These are phyloP conservation scores for Solenopsis fugax DNA, from an alignment of 1,140 invertebrate genomes.

Conservation along the genomic window DNA sequence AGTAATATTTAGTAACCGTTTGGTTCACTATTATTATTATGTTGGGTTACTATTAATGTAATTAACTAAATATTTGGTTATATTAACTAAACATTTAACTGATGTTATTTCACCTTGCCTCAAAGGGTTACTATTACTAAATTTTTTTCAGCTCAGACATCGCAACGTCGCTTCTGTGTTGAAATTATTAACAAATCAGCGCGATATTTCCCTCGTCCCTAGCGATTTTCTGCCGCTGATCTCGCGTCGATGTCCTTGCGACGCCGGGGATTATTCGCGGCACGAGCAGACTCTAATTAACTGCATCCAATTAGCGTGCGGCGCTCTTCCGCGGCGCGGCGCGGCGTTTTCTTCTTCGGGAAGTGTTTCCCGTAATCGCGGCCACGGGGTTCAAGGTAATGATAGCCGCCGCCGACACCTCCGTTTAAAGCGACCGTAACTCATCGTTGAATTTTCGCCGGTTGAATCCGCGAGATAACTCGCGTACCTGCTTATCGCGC, in stretches of 20 bases:
- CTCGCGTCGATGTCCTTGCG: constrained; percentile 30
- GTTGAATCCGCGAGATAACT: constrained; percentile 45
- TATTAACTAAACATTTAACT: too few relatives aligned
- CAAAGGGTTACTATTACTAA: too few relatives aligned
- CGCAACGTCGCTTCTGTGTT: neutral
- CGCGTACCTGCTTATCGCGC: constrained; percentile 26
- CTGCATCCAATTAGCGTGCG: constrained; percentile 68
- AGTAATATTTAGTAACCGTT: too few relatives aligned
- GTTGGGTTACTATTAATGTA: too few relatives aligned
- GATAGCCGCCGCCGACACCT: constrained; percentile 16
- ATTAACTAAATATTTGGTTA: too few relatives aligned
- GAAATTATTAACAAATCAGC: constrained; percentile 22
- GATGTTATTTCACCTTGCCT: too few relatives aligned
- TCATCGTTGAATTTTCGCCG: constrained; percentile 33
- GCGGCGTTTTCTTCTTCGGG: constrained; percentile 16
- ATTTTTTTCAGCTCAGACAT: neutral
- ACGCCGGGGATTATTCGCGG: constrained; percentile 26
- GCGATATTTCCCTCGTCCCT: neutral
- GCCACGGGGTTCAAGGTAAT: constrained; percentile 16
- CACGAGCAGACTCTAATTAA: constrained; percentile 62
- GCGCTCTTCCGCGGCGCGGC: constrained; percentile 30
- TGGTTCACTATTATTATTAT: too few relatives aligned
- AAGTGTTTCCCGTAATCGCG: constrained; percentile 14
- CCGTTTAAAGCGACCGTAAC: constrained; percentile 26
- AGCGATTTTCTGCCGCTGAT: neutral